Percentiles rank a stretch among this genome's conserved stretches.
Evolutionary conservation across 2,888 invertebrate genomes (phyloP).

Genomic region (Trilocha varians): DNA sequence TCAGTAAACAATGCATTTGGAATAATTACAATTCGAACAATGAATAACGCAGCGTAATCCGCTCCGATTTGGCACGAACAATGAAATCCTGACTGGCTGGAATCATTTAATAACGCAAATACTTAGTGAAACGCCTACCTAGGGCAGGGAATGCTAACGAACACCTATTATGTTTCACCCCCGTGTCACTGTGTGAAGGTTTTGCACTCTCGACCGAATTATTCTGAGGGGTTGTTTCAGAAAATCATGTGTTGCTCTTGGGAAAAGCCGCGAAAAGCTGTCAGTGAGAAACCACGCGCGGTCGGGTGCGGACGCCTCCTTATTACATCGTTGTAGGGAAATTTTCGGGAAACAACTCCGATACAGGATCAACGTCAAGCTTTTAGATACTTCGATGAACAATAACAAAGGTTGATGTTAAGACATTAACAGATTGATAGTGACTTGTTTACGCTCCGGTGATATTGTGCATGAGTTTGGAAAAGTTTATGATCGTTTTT

Average conservation of each 20-base stretch:
- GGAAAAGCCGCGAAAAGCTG: conserved; percentile 52
- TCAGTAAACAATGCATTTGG: neutral
- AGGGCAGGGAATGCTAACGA: conserved; percentile 59
- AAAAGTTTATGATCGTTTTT: conserved; percentile 24
- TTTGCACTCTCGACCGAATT: conserved; percentile 69
- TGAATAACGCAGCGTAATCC: conserved; percentile 12
- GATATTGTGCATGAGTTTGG: conserved; percentile 20
- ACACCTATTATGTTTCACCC: conserved; percentile 62
- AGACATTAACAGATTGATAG: conserved; percentile 25
- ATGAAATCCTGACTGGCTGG: conserved; percentile 25
- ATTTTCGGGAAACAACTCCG: conserved; percentile 8
- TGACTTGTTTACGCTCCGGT: conserved; percentile 21
- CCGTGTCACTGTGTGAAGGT: conserved; percentile 71
- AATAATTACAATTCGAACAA: neutral
- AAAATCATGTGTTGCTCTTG: conserved; percentile 63
- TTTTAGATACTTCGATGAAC: conserved; percentile 35
- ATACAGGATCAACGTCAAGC: conserved; percentile 18
- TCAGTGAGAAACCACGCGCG: conserved; percentile 34
- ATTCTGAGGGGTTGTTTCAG: conserved; percentile 54
- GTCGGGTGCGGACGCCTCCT: conserved; percentile 32
- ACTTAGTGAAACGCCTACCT: conserved; percentile 43
- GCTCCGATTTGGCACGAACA: conserved; percentile 28
- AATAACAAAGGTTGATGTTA: conserved; percentile 28
- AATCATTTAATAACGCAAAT: conserved; percentile 56
- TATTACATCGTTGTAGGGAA: conserved; percentile 7